Percentiles rank a stretch among this genome's conserved stretches.
Conservation (phyloP, 2,113 vertebrate genomes). For the Cyprinus carpio region DNA sequence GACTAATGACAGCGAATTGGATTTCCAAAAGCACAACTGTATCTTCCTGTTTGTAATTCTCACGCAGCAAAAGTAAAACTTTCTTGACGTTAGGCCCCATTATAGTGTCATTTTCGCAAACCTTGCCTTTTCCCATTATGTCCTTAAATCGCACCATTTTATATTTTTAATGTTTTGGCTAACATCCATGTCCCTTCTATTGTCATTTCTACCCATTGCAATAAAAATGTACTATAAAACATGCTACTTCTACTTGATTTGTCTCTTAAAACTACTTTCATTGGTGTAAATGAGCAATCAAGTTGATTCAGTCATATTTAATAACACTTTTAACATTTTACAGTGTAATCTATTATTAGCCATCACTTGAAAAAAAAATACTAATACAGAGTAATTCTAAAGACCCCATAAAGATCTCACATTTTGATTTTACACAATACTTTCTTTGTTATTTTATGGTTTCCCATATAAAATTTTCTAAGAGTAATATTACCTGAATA, state of each 20-base stretch:
- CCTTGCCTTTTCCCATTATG: neutral
- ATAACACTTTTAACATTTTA: neutral
- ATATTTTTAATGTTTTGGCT: no score
- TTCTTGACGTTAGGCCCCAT: neutral
- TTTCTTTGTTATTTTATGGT: neutral
- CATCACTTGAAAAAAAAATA: neutral
- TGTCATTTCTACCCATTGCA: no score
- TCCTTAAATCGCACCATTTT: neutral
- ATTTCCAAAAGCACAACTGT: neutral
- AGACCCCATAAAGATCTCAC: neutral
- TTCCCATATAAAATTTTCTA: neutral
- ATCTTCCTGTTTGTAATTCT: neutral
- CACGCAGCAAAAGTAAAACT: neutral
- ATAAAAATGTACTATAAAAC: no score
- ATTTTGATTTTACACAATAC: neutral
- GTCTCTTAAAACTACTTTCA: no score
- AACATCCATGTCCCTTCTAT: no score
- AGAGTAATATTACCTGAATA: neutral
- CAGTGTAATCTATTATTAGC: neutral
- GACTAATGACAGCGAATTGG: neutral
- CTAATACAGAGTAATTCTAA: neutral
- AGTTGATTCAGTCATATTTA: neutral
- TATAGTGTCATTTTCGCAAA: neutral
- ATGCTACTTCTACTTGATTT: no score
- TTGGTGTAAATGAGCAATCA: neutral